Conservation (phyloP, 1,140 invertebrate genomes). For the Aphelenchoides besseyi region DNA sequence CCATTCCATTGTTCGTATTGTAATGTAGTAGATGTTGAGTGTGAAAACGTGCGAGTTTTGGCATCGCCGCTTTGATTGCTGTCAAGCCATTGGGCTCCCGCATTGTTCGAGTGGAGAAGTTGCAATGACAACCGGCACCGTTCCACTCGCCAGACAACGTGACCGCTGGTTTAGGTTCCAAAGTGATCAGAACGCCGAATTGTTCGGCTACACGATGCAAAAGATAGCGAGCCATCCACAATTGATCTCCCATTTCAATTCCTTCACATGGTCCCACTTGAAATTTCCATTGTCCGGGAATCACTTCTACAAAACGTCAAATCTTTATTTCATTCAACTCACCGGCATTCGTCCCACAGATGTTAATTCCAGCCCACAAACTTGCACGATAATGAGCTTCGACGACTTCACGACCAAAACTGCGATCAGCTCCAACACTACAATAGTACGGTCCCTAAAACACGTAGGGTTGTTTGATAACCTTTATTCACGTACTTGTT, state of each 20-base stretch:
- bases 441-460: constrained; percentile 80
- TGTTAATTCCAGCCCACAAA: constrained; percentile 87
- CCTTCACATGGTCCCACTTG: constrained; percentile 71
- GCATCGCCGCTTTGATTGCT: constrained; percentile 41
- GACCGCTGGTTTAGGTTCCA: constrained; percentile 80
- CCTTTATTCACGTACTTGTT: too few relatives aligned
- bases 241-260: constrained; percentile 77
- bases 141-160: constrained; percentile 81
- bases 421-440: constrained; percentile 85
- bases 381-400: constrained; percentile 74
- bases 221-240: constrained; percentile 82
- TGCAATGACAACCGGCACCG: constrained; percentile 80
- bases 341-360: constrained; percentile 86
- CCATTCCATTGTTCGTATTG: constrained; percentile 76
- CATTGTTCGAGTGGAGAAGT: constrained; percentile 84
- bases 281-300: constrained; percentile 58
- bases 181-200: constrained; percentile 77
- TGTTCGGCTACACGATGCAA: constrained; percentile 81
- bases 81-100: constrained; percentile 66
- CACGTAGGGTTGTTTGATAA: too few relatives aligned
- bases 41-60: constrained; percentile 20
- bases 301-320: constrained; percentile 21
- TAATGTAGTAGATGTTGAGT: constrained; percentile 76
- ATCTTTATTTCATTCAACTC: neutral
- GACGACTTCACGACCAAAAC: constrained; percentile 83